Evolutionary conservation across 2,113 vertebrate species (phyloP).

Genomic region (Uria lomvia): DNA sequence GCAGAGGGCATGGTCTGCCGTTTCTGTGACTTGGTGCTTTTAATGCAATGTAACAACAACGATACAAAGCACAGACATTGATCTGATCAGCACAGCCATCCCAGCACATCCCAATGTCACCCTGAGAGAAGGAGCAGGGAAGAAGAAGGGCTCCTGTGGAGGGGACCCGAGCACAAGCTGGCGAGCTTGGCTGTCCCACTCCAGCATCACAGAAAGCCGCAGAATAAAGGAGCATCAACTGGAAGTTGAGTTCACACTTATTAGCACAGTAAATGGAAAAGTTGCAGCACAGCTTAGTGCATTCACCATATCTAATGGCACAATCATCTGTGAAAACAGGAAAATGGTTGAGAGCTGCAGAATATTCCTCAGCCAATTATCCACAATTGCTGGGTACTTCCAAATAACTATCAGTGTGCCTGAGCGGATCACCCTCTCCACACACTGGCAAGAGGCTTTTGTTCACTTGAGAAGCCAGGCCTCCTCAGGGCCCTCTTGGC

Average conservation of each 20-base stretch:
- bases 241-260: background rate
- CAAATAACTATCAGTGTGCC: background rate
- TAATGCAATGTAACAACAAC: background rate
- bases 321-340: slow-evolving; percentile 52
- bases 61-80: background rate
- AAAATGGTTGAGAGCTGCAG: slow-evolving; percentile 27
- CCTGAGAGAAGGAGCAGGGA: background rate
- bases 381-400: background rate
- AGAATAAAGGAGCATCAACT: background rate
- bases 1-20: background rate
- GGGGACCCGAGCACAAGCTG: background rate
- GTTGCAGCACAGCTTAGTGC: slow-evolving; percentile 22
- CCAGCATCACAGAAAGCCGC: background rate
- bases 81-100: background rate
- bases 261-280: slow-evolving; percentile 26
- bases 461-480: background rate
- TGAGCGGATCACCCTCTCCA: background rate
- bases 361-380: slow-evolving; percentile 49
- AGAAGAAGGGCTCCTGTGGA: rapidly evolving
- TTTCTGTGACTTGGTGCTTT: background rate
- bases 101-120: background rate
- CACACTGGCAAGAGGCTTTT: background rate
- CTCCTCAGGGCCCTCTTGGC: background rate
- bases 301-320: slow-evolving; percentile 42
- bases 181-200: background rate